Evolutionary conservation across 1,140 invertebrate species (phyloP), one percentile per base, ranked within the genome.

Genomic region (Hyles vespertilio): DNA sequence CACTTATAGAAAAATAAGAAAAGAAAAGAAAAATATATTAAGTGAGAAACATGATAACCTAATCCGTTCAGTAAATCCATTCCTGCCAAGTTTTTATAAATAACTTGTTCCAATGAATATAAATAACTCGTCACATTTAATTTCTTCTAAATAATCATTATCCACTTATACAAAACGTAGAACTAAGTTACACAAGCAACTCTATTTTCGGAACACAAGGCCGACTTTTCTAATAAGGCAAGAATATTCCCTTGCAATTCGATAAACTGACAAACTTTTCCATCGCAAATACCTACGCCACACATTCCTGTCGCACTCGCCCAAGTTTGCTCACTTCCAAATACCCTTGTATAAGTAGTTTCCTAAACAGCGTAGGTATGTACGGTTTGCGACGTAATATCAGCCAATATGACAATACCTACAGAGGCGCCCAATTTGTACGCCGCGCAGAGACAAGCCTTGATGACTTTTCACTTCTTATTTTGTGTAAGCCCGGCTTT

Each of bases 361-460:
- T 10, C 32, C 50, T 51, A 51, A 51, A 51, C 33, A 51, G n/a
- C 11, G 44, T 56, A 56, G 32, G 33, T 61, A 58, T 51, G 46
- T 11, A 54, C 64, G 60, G 69, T 62, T 65, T 51, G 32, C 63
- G 67, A 61, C 34, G 63, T 65, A 71, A 77, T 74, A 74, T 79
- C 61, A 62, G 66, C 63, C 68, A 74, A 77, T 79, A 81, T 75
- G 69, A 52, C 69, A 75, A 65, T 47, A 54, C 44, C n/a, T n/a
- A 67, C 63, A 72, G 62, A 69, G 70, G 59, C 69, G 72, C 67
- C 74, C 78, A 81, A 79, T 81, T 77, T 74, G 67, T 61, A 51
- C 61, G 57, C 60, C 67, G 45, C 44, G 44, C 9, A 32, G 34
- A 33, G 54, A 55, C 22, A 33, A 32, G 7, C 43, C 32, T 48